Conservation (phyloP, 2,113 vertebrate genomes). For the Vulpes vulpes region DNA sequence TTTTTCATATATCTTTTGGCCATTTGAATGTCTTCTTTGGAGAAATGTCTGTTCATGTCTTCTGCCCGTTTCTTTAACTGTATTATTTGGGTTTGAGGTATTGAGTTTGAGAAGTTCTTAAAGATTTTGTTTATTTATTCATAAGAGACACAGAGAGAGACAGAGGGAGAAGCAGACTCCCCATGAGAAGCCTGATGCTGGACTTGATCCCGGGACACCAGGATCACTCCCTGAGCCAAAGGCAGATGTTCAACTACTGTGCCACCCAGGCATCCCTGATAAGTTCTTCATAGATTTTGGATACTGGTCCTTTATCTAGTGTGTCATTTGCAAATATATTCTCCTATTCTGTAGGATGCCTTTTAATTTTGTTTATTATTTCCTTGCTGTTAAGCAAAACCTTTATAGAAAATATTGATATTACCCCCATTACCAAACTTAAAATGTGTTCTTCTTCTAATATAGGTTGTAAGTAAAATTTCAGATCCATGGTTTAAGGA, state of each 20-base stretch:
- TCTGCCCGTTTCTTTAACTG: too few species aligned
- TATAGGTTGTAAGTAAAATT: conserved; percentile 1
- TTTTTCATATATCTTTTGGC: not conserved
- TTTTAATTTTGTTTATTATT: not conserved
- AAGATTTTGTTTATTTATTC: too few species aligned
- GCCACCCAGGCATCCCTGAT: too few species aligned
- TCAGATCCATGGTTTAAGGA: not conserved
- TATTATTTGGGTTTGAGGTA: too few species aligned
- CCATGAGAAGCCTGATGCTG: too few species aligned
- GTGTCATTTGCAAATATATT: not conserved
- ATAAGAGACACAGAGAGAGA: too few species aligned
- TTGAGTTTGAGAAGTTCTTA: too few species aligned
- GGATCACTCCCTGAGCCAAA: too few species aligned
- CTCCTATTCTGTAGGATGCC: not conserved
- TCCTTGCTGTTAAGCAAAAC: not conserved
- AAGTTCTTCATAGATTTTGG: not conserved
- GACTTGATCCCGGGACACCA: too few species aligned
- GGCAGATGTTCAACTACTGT: too few species aligned
- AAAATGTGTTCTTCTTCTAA: not conserved
- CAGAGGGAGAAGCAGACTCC: too few species aligned
- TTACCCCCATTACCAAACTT: not conserved
- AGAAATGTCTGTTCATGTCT: too few species aligned
- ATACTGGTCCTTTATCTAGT: not conserved
- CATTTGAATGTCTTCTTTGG: not conserved
- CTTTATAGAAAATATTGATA: conserved; percentile 37